These are phyloP conservation scores for Phycodurus eques DNA, from an alignment of 2,113 vertebrate species.

Conservation along the genomic window DNA sequence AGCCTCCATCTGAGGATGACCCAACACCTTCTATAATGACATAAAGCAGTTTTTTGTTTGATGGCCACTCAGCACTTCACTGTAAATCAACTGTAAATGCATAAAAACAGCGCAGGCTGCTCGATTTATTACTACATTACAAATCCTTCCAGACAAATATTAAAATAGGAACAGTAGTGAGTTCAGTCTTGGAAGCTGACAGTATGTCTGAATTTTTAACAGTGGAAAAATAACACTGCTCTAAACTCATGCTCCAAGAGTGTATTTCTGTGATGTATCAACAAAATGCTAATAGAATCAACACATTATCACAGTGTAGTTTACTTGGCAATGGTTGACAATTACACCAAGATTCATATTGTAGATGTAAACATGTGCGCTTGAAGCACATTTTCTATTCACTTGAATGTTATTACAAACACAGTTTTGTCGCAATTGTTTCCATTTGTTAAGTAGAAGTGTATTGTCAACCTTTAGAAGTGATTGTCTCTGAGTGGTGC, in stretches of 20 bases:
- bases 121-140: constrained; percentile 69
- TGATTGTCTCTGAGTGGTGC: constrained; percentile 49
- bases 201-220: constrained; percentile 65
- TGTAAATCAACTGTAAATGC: constrained; percentile 76
- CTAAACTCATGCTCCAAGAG: constrained; percentile 37
- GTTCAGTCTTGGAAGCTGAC: constrained; percentile 41
- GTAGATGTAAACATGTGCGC: constrained; percentile 25
- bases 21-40: constrained; percentile 65
- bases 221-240: constrained; percentile 62
- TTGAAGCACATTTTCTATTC: constrained; percentile 33
- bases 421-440: constrained; percentile 17
- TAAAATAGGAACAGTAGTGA: constrained; percentile 66
- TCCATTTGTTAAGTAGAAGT: constrained; percentile 55
- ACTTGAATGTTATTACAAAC: constrained; percentile 31
- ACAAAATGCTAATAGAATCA: constrained; percentile 48
- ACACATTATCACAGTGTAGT: constrained; percentile 20
- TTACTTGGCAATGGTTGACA: constrained; percentile 31
- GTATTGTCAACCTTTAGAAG: constrained; percentile 60
- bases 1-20: constrained; percentile 50
- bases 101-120: constrained; percentile 64
- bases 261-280: constrained; percentile 46
- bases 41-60: constrained; percentile 68
- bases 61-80: constrained; percentile 69
- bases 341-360: constrained; percentile 25
- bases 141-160: constrained; percentile 77